phyloP scores from a whole-genome alignment of 92 coral and sea anemone species.

The Phymanthus crucifer region DNA sequence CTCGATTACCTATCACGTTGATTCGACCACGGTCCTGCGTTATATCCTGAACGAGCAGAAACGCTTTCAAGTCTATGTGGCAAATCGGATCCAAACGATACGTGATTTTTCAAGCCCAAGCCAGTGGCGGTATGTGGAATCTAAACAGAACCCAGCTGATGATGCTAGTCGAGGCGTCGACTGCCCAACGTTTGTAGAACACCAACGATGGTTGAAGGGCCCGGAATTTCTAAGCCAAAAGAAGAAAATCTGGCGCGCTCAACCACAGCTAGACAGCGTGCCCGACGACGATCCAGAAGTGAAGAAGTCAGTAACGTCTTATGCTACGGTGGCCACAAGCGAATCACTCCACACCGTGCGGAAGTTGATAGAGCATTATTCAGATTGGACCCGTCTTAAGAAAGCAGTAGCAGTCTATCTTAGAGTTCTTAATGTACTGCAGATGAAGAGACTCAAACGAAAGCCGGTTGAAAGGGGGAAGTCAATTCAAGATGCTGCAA shows the following conservation, averaged over 20 bases:
- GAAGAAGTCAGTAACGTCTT: background rate
- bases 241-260: background rate
- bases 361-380: too few relatives aligned
- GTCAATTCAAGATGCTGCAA: too few relatives aligned
- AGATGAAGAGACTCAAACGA: slow-evolving; percentile 3
- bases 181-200: background rate
- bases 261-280: background rate
- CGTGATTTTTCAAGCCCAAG: background rate
- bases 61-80: background rate
- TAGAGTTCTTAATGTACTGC: background rate
- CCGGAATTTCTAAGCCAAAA: background rate
- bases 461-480: too few relatives aligned
- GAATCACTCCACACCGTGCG: background rate
- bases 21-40: background rate
- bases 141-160: background rate
- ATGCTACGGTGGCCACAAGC: background rate
- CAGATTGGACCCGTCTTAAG: background rate
- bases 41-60: background rate
- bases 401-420: background rate
- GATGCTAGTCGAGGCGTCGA: background rate
- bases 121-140: background rate
- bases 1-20: background rate
- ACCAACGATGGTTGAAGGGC: background rate
- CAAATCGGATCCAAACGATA: background rate
- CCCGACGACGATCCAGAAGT: slow-evolving; percentile 10